Evolutionary conservation across 2,888 invertebrate genomes (phyloP).

Genomic region (Oithona nana): DNA sequence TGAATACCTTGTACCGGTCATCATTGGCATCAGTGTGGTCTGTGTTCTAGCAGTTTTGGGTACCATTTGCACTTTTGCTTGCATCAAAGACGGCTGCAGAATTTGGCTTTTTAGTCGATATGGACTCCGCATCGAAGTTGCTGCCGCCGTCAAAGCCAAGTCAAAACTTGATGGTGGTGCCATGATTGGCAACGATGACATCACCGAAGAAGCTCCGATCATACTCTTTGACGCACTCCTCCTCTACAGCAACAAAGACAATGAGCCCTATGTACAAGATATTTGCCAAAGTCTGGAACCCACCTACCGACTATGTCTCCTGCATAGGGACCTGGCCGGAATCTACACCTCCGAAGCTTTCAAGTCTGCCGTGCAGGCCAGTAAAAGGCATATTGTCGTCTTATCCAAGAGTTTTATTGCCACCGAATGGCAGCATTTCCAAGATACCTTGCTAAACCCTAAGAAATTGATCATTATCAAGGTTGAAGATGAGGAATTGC

Average conservation of each 20-base stretch:
- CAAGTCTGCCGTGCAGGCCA: conserved; percentile 11
- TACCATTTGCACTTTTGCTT: not conserved
- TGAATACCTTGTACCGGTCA: not conserved
- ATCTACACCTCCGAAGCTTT: conserved; percentile 12
- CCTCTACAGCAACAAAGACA: conserved; percentile 1
- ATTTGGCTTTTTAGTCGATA: conserved; percentile 8
- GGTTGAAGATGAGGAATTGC: not conserved
- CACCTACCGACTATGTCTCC: not conserved
- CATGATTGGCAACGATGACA: not conserved
- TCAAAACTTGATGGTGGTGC: not conserved
- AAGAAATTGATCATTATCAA: not conserved
- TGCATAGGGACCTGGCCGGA: conserved; percentile 4
- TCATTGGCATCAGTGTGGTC: not conserved
- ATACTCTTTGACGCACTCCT: conserved; percentile 5
- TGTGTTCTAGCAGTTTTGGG: not conserved
- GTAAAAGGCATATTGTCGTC: not conserved
- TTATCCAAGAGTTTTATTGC: not conserved
- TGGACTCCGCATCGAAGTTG: conserved; percentile 6
- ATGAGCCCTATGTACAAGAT: not conserved
- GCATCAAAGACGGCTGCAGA: not conserved
- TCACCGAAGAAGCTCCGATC: not conserved
- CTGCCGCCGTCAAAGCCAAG: too few relatives aligned
- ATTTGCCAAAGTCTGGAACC: conserved; percentile 4
- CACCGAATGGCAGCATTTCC: conserved; percentile 6
- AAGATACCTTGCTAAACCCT: not conserved